Evolutionary conservation across 2,797 vertebrate species (phyloP).

Genomic region (Coccyzus lansbergi): DNA sequence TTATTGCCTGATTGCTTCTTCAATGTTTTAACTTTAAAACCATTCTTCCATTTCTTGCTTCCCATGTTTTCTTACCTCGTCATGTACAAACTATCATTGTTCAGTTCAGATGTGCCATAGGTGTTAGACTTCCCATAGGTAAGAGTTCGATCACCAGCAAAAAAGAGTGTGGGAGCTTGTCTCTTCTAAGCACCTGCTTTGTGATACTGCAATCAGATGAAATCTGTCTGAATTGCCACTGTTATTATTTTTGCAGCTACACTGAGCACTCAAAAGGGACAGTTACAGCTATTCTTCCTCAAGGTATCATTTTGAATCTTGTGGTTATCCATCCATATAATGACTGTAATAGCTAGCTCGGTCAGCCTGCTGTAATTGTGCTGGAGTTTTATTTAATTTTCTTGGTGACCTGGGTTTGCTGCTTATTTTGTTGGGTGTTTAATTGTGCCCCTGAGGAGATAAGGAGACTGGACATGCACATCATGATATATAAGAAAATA

Average conservation of each 20-base stretch:
- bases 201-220: neutral
- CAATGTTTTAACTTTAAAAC: constrained; percentile 9
- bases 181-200: neutral
- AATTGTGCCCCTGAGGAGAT: constrained; percentile 19
- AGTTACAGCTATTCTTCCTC: neutral
- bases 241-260: neutral
- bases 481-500: neutral
- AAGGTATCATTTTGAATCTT: neutral
- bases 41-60: neutral
- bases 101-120: neutral
- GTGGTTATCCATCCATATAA: constrained; percentile 1
- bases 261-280: neutral
- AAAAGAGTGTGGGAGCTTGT: neutral
- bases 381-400: constrained; percentile 30
- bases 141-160: neutral
- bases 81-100: neutral
- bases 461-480: neutral
- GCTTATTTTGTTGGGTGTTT: constrained; percentile 26
- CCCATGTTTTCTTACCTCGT: neutral
- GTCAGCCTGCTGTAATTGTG: neutral
- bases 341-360: neutral
- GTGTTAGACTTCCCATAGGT: neutral
- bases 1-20: constrained; percentile 38
- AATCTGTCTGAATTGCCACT: neutral
- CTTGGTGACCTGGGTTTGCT: neutral